phyloP scores from a whole-genome alignment of 2,888 invertebrate species.

The Tortricodes alternella region DNA sequence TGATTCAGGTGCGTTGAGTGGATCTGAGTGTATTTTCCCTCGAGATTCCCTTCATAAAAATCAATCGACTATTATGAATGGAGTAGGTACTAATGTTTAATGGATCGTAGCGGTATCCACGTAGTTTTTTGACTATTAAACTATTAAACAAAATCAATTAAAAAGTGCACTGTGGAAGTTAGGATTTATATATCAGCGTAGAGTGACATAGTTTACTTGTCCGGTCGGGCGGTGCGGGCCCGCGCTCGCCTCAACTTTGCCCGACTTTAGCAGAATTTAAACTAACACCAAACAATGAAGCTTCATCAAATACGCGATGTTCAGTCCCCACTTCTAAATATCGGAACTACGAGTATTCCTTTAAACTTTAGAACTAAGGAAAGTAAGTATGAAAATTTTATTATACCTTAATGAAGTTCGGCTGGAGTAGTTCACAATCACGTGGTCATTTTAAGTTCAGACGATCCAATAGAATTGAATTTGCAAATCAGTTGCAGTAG shows the following conservation, averaged over 20 bases:
- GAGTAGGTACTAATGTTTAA: constrained; percentile 20
- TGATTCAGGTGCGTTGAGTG: constrained; percentile 25
- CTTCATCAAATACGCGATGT: constrained; percentile 38
- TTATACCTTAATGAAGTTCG: not conserved
- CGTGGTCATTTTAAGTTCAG: too few species aligned
- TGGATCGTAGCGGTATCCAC: not conserved
- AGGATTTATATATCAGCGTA: constrained; percentile 11
- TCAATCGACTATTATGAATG: constrained; percentile 25
- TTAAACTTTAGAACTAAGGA: constrained; percentile 3
- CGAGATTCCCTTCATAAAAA: constrained; percentile 19
- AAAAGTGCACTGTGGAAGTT: constrained; percentile 1
- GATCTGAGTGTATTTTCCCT: constrained; percentile 18
- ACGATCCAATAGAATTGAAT: too few species aligned
- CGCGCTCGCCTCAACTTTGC: constrained; percentile 35
- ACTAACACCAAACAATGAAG: constrained; percentile 50
- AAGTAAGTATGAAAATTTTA: constrained; percentile 2
- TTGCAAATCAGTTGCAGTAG: too few species aligned
- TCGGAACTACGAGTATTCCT: constrained; percentile 5
- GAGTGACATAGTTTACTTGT: constrained; percentile 41
- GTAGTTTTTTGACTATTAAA: too few species aligned
- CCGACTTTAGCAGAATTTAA: constrained; percentile 43
- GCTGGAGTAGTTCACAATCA: too few species aligned
- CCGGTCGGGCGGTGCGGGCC: constrained; percentile 38
- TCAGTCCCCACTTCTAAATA: constrained; percentile 11
- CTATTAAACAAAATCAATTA: constrained; percentile 1